Evolutionary conservation across 2,797 vertebrate species (phyloP).

Genomic region (Amniataba percoides): DNA sequence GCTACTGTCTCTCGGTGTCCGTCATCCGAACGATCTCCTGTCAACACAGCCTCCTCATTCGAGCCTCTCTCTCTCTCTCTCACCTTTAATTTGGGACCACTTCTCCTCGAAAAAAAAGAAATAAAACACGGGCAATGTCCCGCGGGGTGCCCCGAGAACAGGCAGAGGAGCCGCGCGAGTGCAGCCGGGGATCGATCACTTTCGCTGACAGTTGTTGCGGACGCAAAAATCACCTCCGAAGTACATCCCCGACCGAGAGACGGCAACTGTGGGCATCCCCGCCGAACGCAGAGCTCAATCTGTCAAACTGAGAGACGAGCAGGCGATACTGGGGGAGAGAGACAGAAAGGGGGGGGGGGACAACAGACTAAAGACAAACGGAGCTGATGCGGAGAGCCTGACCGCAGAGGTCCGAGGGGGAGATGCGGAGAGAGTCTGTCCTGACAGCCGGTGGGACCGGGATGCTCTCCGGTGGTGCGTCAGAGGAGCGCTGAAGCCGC

Average conservation of each 20-base stretch:
- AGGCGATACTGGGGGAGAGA: neutral
- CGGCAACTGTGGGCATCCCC: conserved; percentile 71
- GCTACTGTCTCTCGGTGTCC: conserved; percentile 62
- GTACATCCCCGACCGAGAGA: conserved; percentile 81
- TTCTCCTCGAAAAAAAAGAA: conserved; percentile 50
- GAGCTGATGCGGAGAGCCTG: conserved; percentile 42
- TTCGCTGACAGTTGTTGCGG: conserved; percentile 73
- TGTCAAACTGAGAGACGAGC: conserved; percentile 23
- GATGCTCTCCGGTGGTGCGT: conserved; percentile 82
- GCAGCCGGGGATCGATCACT: conserved; percentile 66
- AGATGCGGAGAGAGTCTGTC: conserved; percentile 69
- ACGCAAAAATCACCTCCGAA: conserved; percentile 76
- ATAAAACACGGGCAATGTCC: conserved; percentile 65
- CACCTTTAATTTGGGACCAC: conserved; percentile 56
- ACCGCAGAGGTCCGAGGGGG: conserved; percentile 65
- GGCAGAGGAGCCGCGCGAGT: conserved; percentile 31
- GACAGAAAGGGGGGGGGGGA: neutral
- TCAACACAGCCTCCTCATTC: conserved; percentile 63
- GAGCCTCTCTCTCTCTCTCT: conserved; percentile 38
- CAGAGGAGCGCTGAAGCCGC: conserved; percentile 77
- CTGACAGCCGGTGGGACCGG: conserved; percentile 75
- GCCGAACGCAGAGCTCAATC: conserved; percentile 47
- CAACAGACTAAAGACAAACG: conserved; percentile 7
- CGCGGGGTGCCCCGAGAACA: conserved; percentile 43
- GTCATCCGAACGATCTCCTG: conserved; percentile 72